These are phyloP conservation scores for Botia almorhae DNA, from an alignment of 2,797 vertebrate genomes.

Conservation along the genomic window DNA sequence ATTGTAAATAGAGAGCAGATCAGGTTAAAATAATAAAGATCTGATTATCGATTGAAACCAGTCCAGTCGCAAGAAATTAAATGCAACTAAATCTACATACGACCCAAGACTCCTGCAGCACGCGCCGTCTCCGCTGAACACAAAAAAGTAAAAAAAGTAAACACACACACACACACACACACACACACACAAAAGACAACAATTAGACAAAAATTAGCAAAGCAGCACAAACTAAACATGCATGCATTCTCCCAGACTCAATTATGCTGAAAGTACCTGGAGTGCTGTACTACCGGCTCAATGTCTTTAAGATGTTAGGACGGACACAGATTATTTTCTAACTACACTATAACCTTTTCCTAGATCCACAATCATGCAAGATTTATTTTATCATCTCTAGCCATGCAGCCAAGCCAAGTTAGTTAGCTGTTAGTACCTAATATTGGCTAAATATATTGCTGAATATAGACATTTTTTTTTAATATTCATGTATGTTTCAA, in stretches of 20 bases:
- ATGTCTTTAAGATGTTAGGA: background rate
- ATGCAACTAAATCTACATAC: constrained; percentile 41
- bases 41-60: background rate
- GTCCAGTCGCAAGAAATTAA: constrained; percentile 8
- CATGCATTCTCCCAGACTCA: background rate
- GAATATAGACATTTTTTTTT: background rate
- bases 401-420: background rate
- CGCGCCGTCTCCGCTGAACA: constrained; percentile 39
- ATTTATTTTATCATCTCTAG: background rate
- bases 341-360: too few species aligned
- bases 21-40: too few species aligned
- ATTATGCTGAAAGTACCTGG: background rate
- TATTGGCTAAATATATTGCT: background rate
- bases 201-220: background rate
- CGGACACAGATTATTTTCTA: background rate
- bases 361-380: background rate
- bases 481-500: too few species aligned
- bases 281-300: background rate
- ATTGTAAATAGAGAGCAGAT: background rate
- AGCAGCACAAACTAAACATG: background rate
- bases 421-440: background rate
- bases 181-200: constrained; percentile 21
- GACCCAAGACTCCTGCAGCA: constrained; percentile 45
- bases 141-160: background rate
- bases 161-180: background rate